phyloP scores from a whole-genome alignment of 2,888 invertebrate species.

The Amblyjoppa fuscipennis region DNA sequence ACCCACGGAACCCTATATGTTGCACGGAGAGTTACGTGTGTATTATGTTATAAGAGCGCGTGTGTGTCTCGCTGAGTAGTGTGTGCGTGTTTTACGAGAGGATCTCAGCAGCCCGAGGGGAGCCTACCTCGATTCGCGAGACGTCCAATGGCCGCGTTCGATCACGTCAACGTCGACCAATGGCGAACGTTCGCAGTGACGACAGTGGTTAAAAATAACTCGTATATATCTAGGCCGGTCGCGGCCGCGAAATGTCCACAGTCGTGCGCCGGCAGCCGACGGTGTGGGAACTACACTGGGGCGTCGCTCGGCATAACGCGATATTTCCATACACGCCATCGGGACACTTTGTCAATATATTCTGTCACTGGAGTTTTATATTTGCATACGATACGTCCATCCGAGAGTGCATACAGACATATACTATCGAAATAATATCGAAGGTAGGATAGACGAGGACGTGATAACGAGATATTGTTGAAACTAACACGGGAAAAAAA shows the following conservation, averaged over 20 bases:
- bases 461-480: conserved; percentile 15
- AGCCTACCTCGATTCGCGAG: conserved; percentile 74
- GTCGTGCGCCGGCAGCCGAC: conserved; percentile 84
- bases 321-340: conserved; percentile 38
- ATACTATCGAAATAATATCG: conserved; percentile 13
- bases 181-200: conserved; percentile 75
- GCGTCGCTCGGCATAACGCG: conserved; percentile 37
- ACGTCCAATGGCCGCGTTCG: conserved; percentile 71
- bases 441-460: conserved; percentile 54
- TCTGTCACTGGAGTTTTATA: conserved; percentile 26
- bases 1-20: conserved; percentile 64
- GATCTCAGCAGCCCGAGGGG: conserved; percentile 70
- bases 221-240: conserved; percentile 84
- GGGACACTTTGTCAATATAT: conserved; percentile 30
- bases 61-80: conserved; percentile 1
- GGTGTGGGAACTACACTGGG: conserved; percentile 68
- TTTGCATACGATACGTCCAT: background rate
- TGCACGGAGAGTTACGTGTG: conserved; percentile 26
- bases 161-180: conserved; percentile 80
- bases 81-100: conserved; percentile 35
- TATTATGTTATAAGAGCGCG: conserved; percentile 50
- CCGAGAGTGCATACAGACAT: conserved; percentile 41
- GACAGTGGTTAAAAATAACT: conserved; percentile 83
- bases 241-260: conserved; percentile 82
- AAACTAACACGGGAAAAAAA: conserved; percentile 1